phyloP scores from a whole-genome alignment of 2,797 vertebrate genomes.

The Coregonus suidteri region DNA sequence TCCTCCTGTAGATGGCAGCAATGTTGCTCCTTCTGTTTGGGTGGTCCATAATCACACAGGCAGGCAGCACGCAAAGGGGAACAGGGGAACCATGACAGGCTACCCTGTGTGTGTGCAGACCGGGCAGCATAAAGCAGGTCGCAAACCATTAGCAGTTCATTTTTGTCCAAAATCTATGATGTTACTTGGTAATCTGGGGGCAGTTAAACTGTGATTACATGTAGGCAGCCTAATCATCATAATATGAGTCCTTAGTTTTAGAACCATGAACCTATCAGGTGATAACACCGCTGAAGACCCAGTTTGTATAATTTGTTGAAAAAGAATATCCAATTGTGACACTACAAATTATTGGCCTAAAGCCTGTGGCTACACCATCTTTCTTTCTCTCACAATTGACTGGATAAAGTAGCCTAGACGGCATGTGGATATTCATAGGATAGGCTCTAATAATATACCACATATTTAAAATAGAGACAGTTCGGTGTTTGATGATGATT shows the following conservation, averaged over 20 bases:
- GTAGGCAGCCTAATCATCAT: neutral
- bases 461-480: neutral
- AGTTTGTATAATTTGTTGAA: neutral
- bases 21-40: neutral
- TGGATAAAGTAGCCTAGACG: neutral
- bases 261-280: neutral
- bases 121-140: neutral
- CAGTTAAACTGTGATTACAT: neutral
- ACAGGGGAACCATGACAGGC: neutral
- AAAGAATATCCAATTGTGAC: neutral
- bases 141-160: neutral
- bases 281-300: neutral
- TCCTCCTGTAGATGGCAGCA: constrained; percentile 11
- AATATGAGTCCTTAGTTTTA: neutral
- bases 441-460: too few species aligned
- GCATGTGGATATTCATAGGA: too few species aligned
- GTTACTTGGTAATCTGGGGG: neutral
- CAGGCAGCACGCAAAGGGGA: neutral
- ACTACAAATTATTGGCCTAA: neutral
- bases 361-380: neutral
- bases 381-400: neutral
- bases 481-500: neutral
- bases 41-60: neutral
- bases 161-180: neutral
- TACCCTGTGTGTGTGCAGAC: neutral